Percentiles rank a stretch among this genome's conserved stretches.
Evolutionary conservation across 2,888 invertebrate genomes (phyloP).

Genomic region (Dysmachus trigonus): DNA sequence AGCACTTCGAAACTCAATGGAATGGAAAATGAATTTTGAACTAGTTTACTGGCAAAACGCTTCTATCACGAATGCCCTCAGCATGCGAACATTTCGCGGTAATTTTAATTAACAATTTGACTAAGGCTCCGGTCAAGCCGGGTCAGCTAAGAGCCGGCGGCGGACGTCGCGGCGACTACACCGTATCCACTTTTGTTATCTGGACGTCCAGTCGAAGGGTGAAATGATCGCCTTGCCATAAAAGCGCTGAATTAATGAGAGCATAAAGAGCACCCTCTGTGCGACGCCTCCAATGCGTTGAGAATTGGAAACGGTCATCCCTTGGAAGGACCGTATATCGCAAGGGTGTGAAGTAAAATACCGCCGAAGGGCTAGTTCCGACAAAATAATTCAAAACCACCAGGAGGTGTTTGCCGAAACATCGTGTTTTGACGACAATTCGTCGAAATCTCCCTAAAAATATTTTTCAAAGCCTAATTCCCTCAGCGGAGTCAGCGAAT

Average conservation of each 20-base stretch:
- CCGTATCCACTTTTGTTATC: background rate
- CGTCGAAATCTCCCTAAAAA: background rate
- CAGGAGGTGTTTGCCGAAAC: background rate
- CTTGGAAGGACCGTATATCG: background rate
- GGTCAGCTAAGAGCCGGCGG: too few species aligned
- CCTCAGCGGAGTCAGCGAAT: background rate
- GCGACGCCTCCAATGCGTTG: background rate
- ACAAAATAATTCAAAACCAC: background rate
- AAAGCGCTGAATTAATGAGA: background rate
- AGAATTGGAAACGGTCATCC: background rate
- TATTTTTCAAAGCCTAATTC: background rate
- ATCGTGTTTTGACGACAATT: background rate
- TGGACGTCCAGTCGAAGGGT: background rate
- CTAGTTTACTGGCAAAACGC: background rate
- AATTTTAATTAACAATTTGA: conserved; percentile 14
- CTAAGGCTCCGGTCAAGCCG: background rate
- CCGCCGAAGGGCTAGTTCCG: background rate
- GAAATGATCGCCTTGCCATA: background rate
- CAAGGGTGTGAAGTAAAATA: background rate
- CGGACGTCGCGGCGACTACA: background rate
- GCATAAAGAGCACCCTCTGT: background rate
- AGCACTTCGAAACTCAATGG: background rate
- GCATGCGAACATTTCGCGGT: background rate
- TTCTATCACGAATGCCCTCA: background rate
- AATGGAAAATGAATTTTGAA: background rate